A percentile compares a stretch with the other conserved stretches of the same genome.
Evolutionary conservation across 2,797 vertebrate species (phyloP).

Genomic region (Chaunax sp.): DNA sequence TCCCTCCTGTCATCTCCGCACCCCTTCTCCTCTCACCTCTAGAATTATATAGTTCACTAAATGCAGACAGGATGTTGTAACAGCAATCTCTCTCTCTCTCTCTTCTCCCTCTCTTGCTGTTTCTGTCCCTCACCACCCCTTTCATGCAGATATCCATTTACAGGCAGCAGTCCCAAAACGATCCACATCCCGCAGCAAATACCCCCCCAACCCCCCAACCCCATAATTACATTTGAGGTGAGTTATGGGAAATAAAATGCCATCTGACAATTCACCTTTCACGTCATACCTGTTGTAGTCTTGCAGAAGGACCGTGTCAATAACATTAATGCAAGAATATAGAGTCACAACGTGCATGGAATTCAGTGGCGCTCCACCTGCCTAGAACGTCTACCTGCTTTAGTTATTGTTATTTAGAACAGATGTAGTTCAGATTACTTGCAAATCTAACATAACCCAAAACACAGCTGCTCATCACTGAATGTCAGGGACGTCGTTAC

Average conservation of each 20-base stretch:
- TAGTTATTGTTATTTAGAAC: background rate
- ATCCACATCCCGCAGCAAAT: constrained; percentile 10
- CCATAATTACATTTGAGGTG: constrained; percentile 12
- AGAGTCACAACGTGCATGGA: background rate
- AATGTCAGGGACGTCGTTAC: constrained; percentile 45
- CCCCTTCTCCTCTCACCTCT: constrained; percentile 54
- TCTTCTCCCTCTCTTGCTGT: constrained; percentile 14
- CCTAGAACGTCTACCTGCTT: background rate
- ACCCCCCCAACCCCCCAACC: background rate
- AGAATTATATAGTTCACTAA: constrained; percentile 58
- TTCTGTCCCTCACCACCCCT: constrained; percentile 2
- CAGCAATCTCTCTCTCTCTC: constrained; percentile 16
- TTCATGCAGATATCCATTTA: constrained; percentile 57
- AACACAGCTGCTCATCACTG: constrained; percentile 18
- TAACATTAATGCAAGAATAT: background rate
- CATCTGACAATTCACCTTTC: background rate
- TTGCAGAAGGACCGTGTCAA: background rate
- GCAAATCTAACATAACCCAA: constrained; percentile 17
- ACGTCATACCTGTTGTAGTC: background rate
- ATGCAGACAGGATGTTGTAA: constrained; percentile 53
- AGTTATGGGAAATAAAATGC: constrained; percentile 20
- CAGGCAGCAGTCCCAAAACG: constrained; percentile 43
- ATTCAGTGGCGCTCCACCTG: background rate
- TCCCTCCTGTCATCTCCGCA: constrained; percentile 42
- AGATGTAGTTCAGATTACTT: constrained; percentile 8